Conservation (phyloP, 1,140 invertebrate species). For the Aplysia californica region DNA sequence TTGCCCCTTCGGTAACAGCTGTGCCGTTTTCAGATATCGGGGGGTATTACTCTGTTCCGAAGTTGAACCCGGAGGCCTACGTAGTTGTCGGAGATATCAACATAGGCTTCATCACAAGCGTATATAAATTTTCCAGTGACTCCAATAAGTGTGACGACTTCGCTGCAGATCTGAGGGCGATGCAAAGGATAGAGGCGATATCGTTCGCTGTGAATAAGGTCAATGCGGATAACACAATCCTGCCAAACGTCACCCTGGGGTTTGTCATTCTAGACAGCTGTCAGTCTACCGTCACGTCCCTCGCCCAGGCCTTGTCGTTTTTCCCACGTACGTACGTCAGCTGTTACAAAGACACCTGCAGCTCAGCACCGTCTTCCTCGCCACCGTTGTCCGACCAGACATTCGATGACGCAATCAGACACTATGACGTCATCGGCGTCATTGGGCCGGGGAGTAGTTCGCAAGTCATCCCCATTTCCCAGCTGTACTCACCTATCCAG, state of each 20-base stretch:
- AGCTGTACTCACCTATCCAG: not conserved
- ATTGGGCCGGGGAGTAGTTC: not conserved
- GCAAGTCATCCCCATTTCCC: not conserved
- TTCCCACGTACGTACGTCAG: not conserved
- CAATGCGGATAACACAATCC: not conserved
- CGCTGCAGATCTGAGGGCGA: not conserved
- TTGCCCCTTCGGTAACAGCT: too few relatives aligned
- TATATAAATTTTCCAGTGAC: not conserved
- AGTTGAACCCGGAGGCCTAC: not conserved
- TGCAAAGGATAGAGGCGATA: not conserved
- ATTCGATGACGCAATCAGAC: not conserved
- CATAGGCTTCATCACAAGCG: not conserved
- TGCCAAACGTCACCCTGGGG: not conserved
- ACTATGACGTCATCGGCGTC: constrained; percentile 10
- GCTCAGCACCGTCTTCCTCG: not conserved
- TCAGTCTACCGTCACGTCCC: not conserved
- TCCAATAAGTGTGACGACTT: not conserved
- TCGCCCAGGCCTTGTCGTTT: constrained; percentile 7
- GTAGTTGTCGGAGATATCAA: not conserved
- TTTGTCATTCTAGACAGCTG: not conserved
- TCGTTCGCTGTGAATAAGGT: not conserved
- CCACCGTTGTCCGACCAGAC: not conserved
- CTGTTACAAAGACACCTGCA: not conserved
- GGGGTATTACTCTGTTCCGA: too few relatives aligned
- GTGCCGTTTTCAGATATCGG: too few relatives aligned